These are phyloP conservation scores for Bettongia penicillata DNA, from an alignment of 2,113 vertebrate species.

Conservation along the genomic window DNA sequence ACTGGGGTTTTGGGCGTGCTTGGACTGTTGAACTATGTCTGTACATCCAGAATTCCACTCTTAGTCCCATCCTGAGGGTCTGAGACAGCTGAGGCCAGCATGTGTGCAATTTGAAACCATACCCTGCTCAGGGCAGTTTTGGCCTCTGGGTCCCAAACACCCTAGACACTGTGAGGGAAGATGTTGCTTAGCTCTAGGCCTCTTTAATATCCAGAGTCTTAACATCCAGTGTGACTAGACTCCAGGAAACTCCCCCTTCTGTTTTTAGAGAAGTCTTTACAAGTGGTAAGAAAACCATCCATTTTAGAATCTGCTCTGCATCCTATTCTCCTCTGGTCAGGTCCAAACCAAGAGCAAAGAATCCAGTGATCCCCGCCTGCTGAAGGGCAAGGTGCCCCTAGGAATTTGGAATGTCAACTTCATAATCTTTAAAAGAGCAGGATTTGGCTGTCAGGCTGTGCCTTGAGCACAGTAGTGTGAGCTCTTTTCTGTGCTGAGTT, in stretches of 20 bases:
- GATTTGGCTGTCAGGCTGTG: constrained; percentile 75
- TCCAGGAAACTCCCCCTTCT: constrained; percentile 32
- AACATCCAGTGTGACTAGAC: neutral
- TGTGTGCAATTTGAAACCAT: neutral
- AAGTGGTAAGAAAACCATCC: constrained; percentile 73
- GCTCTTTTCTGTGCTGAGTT: constrained; percentile 66
- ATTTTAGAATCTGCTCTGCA: constrained; percentile 54
- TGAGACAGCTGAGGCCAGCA: neutral
- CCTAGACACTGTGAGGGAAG: constrained; percentile 33
- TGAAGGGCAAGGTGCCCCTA: constrained; percentile 72
- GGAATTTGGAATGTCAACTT: constrained; percentile 66
- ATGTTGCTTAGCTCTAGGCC: constrained; percentile 14
- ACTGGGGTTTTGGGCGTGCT: neutral
- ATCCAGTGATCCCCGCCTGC: constrained; percentile 14
- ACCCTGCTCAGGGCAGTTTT: neutral
- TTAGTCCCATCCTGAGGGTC: neutral
- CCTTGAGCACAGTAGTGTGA: constrained; percentile 59
- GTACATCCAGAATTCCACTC: neutral
- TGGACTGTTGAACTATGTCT: neutral
- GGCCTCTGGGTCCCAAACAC: neutral
- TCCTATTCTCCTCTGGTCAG: neutral
- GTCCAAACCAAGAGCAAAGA: constrained; percentile 23
- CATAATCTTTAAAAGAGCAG: constrained; percentile 82
- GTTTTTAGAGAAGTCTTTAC: constrained; percentile 23
- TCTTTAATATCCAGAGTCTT: neutral